Evolutionary conservation across 2,113 vertebrate species (phyloP).

Genomic region (Cottus gobio): DNA sequence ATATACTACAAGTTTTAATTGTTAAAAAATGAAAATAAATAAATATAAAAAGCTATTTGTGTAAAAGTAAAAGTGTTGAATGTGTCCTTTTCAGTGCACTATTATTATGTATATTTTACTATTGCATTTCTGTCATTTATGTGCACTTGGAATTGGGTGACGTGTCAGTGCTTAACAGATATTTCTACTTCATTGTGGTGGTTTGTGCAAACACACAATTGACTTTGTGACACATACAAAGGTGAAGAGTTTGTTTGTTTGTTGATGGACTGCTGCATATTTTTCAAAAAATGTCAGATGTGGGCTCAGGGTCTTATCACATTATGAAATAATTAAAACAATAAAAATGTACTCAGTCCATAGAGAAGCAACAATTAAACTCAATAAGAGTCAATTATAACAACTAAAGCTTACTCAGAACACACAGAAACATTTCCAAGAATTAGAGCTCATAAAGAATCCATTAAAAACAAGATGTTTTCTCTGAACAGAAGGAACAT

Average conservation of each 20-base stretch:
- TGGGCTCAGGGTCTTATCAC: slow-evolving; percentile 32
- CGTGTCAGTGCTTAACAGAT: background rate
- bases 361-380: slow-evolving; percentile 63
- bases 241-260: slow-evolving; percentile 21
- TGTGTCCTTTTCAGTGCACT: background rate
- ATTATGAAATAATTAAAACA: slow-evolving; percentile 64
- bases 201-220: background rate
- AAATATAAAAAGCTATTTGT: background rate
- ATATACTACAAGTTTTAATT: background rate
- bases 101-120: background rate
- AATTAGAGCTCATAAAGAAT: slow-evolving; percentile 68
- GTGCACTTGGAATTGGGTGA: background rate
- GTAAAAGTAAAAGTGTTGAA: background rate
- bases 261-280: slow-evolving; percentile 7
- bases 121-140: background rate
- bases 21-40: too few relatives aligned
- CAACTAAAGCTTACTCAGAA: slow-evolving; percentile 58
- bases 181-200: background rate
- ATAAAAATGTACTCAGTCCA: slow-evolving; percentile 51
- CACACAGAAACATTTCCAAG: slow-evolving; percentile 56
- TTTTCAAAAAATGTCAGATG: slow-evolving; percentile 5
- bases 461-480: slow-evolving; percentile 64
- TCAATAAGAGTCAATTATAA: slow-evolving; percentile 68
- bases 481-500: slow-evolving; percentile 57
- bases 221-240: background rate